phyloP scores from a whole-genome alignment of 2,888 invertebrate genomes.

The Callyntrura sp. region DNA sequence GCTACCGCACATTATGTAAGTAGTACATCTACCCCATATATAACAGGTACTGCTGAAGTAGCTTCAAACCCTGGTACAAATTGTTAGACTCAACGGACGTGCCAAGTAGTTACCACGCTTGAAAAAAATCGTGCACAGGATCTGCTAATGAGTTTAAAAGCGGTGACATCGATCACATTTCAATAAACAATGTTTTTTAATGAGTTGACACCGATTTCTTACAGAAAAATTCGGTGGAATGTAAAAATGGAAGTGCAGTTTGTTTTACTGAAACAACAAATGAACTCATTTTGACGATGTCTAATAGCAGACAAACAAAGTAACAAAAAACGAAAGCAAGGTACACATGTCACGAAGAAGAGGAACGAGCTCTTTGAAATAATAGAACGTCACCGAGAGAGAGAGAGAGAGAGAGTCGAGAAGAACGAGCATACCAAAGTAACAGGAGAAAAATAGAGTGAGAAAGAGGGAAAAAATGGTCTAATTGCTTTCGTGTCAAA shows the following conservation, averaged over 20 bases:
- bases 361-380: constrained; percentile 50
- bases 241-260: constrained; percentile 37
- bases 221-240: constrained; percentile 38
- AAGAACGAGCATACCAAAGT: constrained; percentile 35
- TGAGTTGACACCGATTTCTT: constrained; percentile 78
- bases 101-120: too few relatives aligned
- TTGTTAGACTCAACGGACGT: too few relatives aligned
- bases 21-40: too few relatives aligned
- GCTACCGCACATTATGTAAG: too few relatives aligned
- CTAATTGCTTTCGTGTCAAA: constrained; percentile 84
- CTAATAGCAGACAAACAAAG: neutral
- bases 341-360: constrained; percentile 56
- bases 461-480: constrained; percentile 75
- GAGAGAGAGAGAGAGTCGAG: too few relatives aligned
- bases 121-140: constrained; percentile 64
- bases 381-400: constrained; percentile 35
- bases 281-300: constrained; percentile 21
- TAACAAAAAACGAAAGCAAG: constrained; percentile 11
- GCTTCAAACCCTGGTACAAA: too few relatives aligned
- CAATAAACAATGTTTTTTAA: constrained; percentile 83
- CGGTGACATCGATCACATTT: constrained; percentile 79
- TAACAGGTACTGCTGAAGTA: too few relatives aligned
- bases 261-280: constrained; percentile 16
- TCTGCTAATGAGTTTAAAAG: constrained; percentile 82
- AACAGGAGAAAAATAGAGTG: constrained; percentile 24